A percentile compares a stretch with the other conserved stretches of the same genome.
Evolutionary conservation across 2,113 vertebrate species (phyloP).

Genomic region (Anser brachyrhynchus): DNA sequence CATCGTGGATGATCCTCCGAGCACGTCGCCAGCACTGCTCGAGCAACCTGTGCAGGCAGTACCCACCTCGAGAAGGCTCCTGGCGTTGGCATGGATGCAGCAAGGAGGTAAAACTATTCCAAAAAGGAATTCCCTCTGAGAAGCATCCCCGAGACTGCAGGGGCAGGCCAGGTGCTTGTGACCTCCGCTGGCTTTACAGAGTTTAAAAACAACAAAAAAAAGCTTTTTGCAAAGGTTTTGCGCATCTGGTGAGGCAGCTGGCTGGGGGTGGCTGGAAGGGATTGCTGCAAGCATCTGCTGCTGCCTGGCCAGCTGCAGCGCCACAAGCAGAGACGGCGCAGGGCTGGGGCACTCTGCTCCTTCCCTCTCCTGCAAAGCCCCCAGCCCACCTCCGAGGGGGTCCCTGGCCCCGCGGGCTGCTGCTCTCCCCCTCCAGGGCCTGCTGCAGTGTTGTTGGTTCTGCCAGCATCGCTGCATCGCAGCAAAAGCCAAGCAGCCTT

Average conservation of each 20-base stretch:
- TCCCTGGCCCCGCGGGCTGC: neutral
- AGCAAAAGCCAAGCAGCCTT: neutral
- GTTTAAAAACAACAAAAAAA: neutral
- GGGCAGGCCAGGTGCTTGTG: neutral
- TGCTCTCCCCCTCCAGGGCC: neutral
- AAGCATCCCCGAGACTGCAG: neutral
- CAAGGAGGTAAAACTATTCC: neutral
- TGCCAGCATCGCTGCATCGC: rapidly evolving
- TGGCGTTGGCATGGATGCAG: rapidly evolving
- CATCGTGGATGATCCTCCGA: rapidly evolving
- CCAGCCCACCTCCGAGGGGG: rapidly evolving
- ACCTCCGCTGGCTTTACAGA: neutral
- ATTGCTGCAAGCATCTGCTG: rapidly evolving
- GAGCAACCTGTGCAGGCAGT: neutral
- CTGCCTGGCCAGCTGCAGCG: neutral
- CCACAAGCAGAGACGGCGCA: rapidly evolving
- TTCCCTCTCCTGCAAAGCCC: neutral
- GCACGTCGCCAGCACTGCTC: neutral
- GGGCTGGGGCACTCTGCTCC: neutral
- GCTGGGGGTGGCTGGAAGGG: neutral
- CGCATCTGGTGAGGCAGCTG: neutral
- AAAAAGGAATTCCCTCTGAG: neutral
- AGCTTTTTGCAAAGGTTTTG: neutral
- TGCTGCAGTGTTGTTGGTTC: neutral
- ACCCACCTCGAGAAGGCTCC: neutral